Evolutionary conservation across 1,140 invertebrate species (phyloP).

Genomic region (Steinernema khuongi): DNA sequence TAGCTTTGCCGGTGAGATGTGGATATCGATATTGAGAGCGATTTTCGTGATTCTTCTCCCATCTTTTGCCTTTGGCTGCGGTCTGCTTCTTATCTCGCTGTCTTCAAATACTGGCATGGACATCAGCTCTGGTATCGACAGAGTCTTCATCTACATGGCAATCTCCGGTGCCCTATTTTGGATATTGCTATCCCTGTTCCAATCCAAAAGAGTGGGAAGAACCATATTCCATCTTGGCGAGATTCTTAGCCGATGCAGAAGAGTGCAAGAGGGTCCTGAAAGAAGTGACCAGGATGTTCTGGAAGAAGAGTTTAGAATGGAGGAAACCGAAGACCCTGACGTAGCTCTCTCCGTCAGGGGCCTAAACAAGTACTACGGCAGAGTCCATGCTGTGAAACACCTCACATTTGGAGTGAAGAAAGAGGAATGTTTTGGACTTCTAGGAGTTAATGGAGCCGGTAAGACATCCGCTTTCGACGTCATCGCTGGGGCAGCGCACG

Average conservation of each 20-base stretch:
- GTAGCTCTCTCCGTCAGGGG: constrained; percentile 17
- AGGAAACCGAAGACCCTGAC: neutral
- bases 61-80: constrained; percentile 26
- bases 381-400: constrained; percentile 27
- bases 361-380: constrained; percentile 31
- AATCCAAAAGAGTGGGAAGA: constrained; percentile 23
- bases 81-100: constrained; percentile 9
- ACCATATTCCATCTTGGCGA: constrained; percentile 18
- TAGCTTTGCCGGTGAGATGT: neutral
- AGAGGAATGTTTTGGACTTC: constrained; percentile 37
- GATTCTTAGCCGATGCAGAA: neutral
- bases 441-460: constrained; percentile 51
- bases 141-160: constrained; percentile 7
- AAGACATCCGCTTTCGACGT: constrained; percentile 68
- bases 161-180: constrained; percentile 23
- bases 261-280: neutral
- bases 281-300: neutral
- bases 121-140: constrained; percentile 11
- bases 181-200: constrained; percentile 23
- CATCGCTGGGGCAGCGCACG: constrained; percentile 70
- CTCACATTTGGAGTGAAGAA: constrained; percentile 29
- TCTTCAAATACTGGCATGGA: too few species aligned
- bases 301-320: neutral
- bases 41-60: constrained; percentile 27
- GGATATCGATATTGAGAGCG: constrained; percentile 5